Base-by-base conservation (phyloP, 2,888 invertebrate species). In the Drosophila dives region DNA sequence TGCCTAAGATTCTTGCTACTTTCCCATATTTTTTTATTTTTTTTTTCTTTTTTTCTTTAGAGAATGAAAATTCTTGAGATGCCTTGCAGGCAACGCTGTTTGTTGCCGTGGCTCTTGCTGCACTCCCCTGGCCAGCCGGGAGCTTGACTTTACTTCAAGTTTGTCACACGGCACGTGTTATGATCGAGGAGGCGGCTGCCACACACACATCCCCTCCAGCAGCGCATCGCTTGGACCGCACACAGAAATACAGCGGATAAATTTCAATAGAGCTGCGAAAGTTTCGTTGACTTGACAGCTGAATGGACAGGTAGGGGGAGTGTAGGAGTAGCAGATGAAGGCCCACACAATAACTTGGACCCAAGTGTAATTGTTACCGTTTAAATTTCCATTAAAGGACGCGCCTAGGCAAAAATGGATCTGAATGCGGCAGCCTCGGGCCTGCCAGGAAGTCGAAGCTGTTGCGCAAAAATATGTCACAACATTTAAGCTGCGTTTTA, bases 341-440 rank as follows among this genome's bases (percentile, higher is more conserved):
- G 3, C 11, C 15, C 45, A 75, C 45, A 75, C 72, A 75, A 64
- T 66, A 79, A 75, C 64, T 79, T 81, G 79, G 79, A 42, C 70
- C 79, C 67, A 75, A 81, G 82, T 86, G 86, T 86, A 86, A 86
- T 86, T 86, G 86, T 86, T 88, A 78, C 81, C 86, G 86, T 86
- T 86, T 86, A 86, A 86, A 86, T 88, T 88, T 86, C 89, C 86
- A 86, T 86, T 86, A 88, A 86, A 86, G 72, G 70, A 45, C 45
- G 29, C 81, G 70, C 69, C 50, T 77, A 83, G 82, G 71, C 76
- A 79, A 85, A 87, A 56, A 56, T 32, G 20, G 32, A 20, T 32
- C 32, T 17, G 15, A 40, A 20, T 78, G 73, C 61, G 42, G 29
- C 54, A 10, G 56, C 65, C 53, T 56, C 45, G 58, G 70, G 73